Base-by-base conservation (phyloP, 2,113 vertebrate genomes). In the Hippocampus mohnikei region DNA sequence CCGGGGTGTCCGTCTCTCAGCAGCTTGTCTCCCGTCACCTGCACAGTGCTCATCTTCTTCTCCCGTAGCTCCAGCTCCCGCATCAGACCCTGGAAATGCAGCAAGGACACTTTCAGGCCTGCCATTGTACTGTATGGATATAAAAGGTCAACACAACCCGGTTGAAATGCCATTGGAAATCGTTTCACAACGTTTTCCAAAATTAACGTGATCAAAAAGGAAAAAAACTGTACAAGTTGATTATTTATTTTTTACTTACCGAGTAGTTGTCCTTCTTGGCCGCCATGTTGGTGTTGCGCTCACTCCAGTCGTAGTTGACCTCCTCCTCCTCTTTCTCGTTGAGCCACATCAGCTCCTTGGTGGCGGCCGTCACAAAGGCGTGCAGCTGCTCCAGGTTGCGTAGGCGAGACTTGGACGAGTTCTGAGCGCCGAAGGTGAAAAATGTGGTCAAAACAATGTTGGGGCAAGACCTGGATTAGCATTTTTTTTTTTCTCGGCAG, bases 181-280 rank as follows among this genome's bases (percentile, higher is more conserved):
- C 3, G 16, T 46, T 46, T 46, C 8, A 46, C 0, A 46, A 46
- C 13, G 3, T 15, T 33, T 33, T 33, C 33, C 33, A 33, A 33
- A 33, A 46, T 15, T 3, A 46, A 15, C 16, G 44, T 16, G 5
- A 33, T 33, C 33, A 5, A 44, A 12, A 42, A 10, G 12, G 12
- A 44, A 44, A 44, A 44, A 44, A 44, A 44, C 12, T 12, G 42
- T 10, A 12, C 42, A 13, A 2, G 42, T 44, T 4, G 42, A 44
- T 44, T 44, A 13, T 13, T 44, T 44, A 2, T 44, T 44, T 18
- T 3, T 48, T 1, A 16, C 20, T 50, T 90, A 98, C 96, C 86
- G 96, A 97, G 90, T 98, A 98, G 82, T 91, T 94, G 55, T 98
- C 96, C 61, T 97, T 97, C 91, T 98, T 98, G 81, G 93, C 89